A percentile compares a stretch with the other conserved stretches of the same genome.
phyloP scores from a whole-genome alignment of 1,140 invertebrate species.

The Harpegnathos saltator region DNA sequence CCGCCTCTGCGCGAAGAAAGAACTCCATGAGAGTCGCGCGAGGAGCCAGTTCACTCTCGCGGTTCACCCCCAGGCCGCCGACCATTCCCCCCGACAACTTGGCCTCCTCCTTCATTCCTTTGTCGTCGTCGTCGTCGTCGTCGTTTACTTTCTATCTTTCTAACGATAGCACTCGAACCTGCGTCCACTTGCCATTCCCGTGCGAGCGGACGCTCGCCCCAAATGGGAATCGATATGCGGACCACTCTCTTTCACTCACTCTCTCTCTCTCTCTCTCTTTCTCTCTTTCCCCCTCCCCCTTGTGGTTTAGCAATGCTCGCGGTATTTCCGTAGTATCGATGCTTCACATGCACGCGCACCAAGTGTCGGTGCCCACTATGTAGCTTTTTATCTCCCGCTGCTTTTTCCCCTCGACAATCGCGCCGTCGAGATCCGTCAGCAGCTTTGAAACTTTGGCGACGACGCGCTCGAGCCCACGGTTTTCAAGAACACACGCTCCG shows the following conservation, averaged over 20 bases:
- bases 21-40: too few species aligned
- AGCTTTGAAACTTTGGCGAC: background rate
- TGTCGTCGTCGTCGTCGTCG: background rate
- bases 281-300: background rate
- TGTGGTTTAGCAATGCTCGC: background rate
- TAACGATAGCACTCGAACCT: background rate
- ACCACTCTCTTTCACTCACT: background rate
- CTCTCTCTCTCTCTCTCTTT: background rate
- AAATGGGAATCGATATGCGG: background rate
- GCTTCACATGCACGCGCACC: background rate
- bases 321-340: background rate
- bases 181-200: too few species aligned
- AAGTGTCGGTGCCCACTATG: background rate
- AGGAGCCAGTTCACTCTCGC: too few species aligned
- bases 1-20: background rate
- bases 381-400: background rate
- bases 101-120: background rate
- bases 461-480: background rate
- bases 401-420: background rate
- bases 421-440: background rate
- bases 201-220: background rate
- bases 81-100: too few species aligned
- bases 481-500: conserved; percentile 18
- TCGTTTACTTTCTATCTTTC: conserved; percentile 15
- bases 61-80: too few species aligned